Percentiles rank a stretch among this genome's conserved stretches.
Evolutionary conservation across 2,113 vertebrate species (phyloP).

Genomic region (Pao palembangensis): DNA sequence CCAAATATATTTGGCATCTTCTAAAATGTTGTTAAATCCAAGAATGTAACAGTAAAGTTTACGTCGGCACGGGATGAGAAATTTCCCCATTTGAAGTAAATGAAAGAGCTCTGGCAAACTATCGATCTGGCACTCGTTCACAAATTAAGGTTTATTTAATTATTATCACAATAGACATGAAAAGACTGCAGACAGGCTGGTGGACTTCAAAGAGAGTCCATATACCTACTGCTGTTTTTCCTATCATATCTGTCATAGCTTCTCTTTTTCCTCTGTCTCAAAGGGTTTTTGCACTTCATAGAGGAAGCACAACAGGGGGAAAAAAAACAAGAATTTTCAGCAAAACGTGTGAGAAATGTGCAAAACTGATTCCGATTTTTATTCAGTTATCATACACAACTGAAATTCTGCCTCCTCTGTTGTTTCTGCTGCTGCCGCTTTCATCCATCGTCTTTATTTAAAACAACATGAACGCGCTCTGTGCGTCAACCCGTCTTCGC

Average conservation of each 20-base stretch:
- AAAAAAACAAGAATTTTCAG: not conserved
- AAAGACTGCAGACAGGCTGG: conserved; percentile 5
- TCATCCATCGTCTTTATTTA: conserved; percentile 3
- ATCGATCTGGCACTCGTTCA: conserved; percentile 11
- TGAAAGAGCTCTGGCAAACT: conserved; percentile 8
- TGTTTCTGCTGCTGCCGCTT: not conserved
- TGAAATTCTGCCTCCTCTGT: no score
- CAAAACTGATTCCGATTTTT: not conserved
- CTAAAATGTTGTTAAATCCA: not conserved
- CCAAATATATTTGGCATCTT: not conserved
- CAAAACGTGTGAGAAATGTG: not conserved
- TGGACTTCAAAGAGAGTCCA: conserved; percentile 6
- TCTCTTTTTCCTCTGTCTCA: conserved; percentile 7
- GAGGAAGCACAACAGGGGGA: not conserved
- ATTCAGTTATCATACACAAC: not conserved
- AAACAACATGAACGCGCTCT: conserved; percentile 9
- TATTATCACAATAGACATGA: conserved; percentile 19
- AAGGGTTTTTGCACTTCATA: conserved; percentile 17
- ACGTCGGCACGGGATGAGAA: conserved; percentile 1
- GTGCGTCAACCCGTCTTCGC: not conserved
- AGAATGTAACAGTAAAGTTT: not conserved
- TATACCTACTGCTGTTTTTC: conserved; percentile 18
- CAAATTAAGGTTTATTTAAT: conserved; percentile 27
- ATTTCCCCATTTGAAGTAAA: conserved; percentile 8
- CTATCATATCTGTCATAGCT: conserved; percentile 5